Percentiles rank a stretch among this genome's conserved stretches.
These are phyloP conservation scores for Rattus norvegicus DNA, from an alignment of 2,113 vertebrate genomes.

Conservation along the genomic window GRCr8 NC_086033.1:24307001-24307500, in stretches of 20 bases:
- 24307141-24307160: conserved; percentile 89
- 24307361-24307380: conserved; percentile 86
- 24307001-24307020: conserved; percentile 59
- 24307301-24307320: conserved; percentile 85
- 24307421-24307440: conserved; percentile 71
- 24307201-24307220: conserved; percentile 90
- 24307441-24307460: conserved; percentile 59
- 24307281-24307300: conserved; percentile 85
- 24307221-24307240: conserved; percentile 91
- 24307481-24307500: conserved; percentile 70
- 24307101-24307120: conserved; percentile 78
- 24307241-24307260: conserved; percentile 86
- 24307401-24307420: conserved; percentile 69
- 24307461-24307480: conserved; percentile 35
- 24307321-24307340: conserved; percentile 84
- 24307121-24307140: conserved; percentile 85
- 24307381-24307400: conserved; percentile 84
- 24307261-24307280: conserved; percentile 92
- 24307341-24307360: conserved; percentile 87
- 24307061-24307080: conserved; percentile 80
- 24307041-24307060: conserved; percentile 78
- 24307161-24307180: conserved; percentile 92
- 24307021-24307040: conserved; percentile 77
- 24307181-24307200: conserved; percentile 89
- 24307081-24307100: conserved; percentile 72